A percentile compares a stretch with the other conserved stretches of the same genome.
phyloP scores from a whole-genome alignment of 2,888 invertebrate species.

The Ichneumoninae sp. region DNA sequence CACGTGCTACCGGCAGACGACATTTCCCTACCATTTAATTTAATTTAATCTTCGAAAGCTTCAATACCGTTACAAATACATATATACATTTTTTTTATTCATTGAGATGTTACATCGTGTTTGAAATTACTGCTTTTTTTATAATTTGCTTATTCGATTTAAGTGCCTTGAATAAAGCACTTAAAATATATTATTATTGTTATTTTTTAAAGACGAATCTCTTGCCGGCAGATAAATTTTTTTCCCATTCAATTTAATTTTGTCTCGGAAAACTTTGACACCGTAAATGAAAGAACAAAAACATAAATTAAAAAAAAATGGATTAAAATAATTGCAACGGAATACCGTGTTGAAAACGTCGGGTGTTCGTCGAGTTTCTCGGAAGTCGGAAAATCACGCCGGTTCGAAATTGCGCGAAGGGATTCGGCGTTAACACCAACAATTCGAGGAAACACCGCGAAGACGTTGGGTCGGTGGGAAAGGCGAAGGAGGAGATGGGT shows the following conservation, averaged over 20 bases:
- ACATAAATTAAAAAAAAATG: background rate
- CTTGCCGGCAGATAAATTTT: background rate
- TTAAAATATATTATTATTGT: too few species aligned
- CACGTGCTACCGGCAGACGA: background rate
- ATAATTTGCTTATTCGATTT: too few species aligned
- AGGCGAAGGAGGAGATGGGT: background rate
- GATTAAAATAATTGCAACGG: background rate
- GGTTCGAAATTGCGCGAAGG: background rate
- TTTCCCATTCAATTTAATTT: too few species aligned
- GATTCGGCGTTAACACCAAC: slow-evolving; percentile 15
- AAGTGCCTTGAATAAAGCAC: too few species aligned
- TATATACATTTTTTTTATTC: background rate
- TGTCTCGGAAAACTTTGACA: background rate
- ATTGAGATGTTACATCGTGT: background rate
- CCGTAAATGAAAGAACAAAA: background rate
- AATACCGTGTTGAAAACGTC: background rate
- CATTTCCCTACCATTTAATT: background rate
- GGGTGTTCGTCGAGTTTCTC: background rate
- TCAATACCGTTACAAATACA: background rate
- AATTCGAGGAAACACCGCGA: slow-evolving; percentile 25
- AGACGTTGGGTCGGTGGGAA: background rate
- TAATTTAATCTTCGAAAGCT: background rate
- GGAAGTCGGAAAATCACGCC: background rate
- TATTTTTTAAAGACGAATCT: too few species aligned
- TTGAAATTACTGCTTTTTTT: background rate